These are phyloP conservation scores for Laupala kohalensis DNA, from an alignment of 1,140 invertebrate species.

Conservation along the genomic window DNA sequence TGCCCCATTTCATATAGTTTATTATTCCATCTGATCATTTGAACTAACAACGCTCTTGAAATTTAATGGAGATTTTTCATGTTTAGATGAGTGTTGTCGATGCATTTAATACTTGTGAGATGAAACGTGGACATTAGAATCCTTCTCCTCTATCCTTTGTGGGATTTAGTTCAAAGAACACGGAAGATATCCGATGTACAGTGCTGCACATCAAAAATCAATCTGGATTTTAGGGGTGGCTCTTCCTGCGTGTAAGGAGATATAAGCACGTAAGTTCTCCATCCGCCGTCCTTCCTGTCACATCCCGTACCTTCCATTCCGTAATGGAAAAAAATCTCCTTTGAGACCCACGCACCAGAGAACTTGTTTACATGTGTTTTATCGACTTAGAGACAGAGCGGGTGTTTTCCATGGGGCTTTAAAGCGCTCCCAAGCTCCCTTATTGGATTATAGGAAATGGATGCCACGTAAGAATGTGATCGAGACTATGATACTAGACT, in stretches of 20 bases:
- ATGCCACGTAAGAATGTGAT: background rate
- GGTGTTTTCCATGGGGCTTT: background rate
- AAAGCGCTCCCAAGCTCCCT: background rate
- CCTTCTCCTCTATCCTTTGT: background rate
- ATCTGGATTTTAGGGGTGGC: background rate
- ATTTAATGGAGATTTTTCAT: too few species aligned
- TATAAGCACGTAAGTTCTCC: background rate
- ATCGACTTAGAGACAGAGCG: background rate
- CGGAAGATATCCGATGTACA: background rate
- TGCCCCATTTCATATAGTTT: too few species aligned
- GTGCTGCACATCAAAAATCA: background rate
- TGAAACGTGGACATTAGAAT: too few species aligned
- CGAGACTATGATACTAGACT: background rate
- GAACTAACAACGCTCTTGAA: too few species aligned
- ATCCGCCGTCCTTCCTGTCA: background rate
- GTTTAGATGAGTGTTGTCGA: too few species aligned
- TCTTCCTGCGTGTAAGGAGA: background rate
- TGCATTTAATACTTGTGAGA: too few species aligned
- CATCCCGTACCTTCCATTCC: background rate
- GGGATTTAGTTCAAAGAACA: background rate
- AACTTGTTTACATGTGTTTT: background rate
- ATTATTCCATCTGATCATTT: too few species aligned
- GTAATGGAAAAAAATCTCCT: background rate
- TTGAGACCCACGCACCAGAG: background rate
- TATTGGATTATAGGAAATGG: background rate